Evolutionary conservation across 2,888 invertebrate genomes (phyloP), one percentile per base, ranked within the genome.

Genomic region (Timandra comae): DNA sequence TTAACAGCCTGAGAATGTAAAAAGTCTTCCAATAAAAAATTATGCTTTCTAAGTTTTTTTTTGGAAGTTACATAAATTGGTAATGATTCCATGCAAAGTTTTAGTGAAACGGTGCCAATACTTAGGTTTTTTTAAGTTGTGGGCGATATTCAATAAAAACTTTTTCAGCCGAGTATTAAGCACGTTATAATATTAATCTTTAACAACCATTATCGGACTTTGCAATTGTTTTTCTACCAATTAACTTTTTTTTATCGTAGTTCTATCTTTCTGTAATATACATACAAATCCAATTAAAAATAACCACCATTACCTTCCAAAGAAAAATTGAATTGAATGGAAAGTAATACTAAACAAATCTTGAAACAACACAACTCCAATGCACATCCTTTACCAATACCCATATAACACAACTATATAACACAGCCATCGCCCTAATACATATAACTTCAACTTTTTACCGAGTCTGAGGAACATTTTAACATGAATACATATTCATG

Each of bases 401-500:
- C 65, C 6, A 16, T 16, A n/a, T n/a, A n/a, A n/a, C n/a, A n/a
- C n/a, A n/a, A n/a, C 16, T 16, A 1, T 16, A 16, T 1, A 16
- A 6, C 16, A 6, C 16, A 16, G 16, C 4, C 4, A 16, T 16
- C 50, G 62, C 63, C 59, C 69, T 65, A 64, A 63, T 63, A 68
- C n/a, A 22, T 22, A n/a, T 4, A 24, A 65, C 61, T 63, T 49
- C 43, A 63, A 63, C 63, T 63, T 73, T 69, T 76, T 67, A 64
- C 69, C 69, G 59, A 69, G 62, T 63, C 41, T 39, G 38, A 49
- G 52, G 64, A 69, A 66, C 67, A 67, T 68, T 77, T 68, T 56
- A 64, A 51, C 51, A 43, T 41, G 51, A 52, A 73, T 80, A 65
- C 76, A 82, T 81, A 82, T 80, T 82, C 79, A 82, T 80, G 77